Evolutionary conservation across 1,140 invertebrate species (phyloP).

Genomic region (Notospermus geniculatus): DNA sequence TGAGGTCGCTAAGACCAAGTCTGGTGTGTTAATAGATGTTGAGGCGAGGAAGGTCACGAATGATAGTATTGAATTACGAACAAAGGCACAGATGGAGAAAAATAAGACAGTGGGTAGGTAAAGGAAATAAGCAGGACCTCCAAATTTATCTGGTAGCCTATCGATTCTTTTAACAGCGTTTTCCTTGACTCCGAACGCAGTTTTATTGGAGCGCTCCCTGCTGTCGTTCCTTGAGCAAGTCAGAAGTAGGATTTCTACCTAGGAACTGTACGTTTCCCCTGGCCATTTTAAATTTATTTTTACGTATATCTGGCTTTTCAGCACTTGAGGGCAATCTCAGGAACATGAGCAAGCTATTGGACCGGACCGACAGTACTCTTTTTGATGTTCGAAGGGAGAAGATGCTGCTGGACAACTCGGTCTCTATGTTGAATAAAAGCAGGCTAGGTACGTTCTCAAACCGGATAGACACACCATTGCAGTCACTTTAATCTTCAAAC

Average conservation of each 20-base stretch:
- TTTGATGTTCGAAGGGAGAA: slow-evolving; percentile 1
- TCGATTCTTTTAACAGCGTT: too few species aligned
- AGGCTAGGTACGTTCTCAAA: not conserved
- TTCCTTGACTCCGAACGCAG: too few species aligned
- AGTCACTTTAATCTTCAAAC: too few species aligned
- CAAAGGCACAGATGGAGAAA: not conserved
- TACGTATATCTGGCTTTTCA: not conserved
- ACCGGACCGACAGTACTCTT: not conserved
- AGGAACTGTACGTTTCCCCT: too few species aligned
- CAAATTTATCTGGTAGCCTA: too few species aligned
- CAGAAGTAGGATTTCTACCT: too few species aligned
- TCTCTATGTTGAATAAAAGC: not conserved
- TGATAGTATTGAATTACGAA: not conserved
- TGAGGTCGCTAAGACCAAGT: slow-evolving; percentile 25
- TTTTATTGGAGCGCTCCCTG: too few species aligned
- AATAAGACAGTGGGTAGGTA: not conserved
- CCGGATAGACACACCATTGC: too few species aligned
- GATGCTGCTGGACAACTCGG: not conserved
- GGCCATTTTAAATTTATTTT: not conserved
- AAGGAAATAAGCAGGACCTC: too few species aligned
- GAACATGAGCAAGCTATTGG: not conserved
- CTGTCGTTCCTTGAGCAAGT: too few species aligned
- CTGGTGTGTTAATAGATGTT: not conserved
- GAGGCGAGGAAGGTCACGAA: not conserved
- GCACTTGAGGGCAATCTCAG: not conserved